Conservation (phyloP, 2,113 vertebrate genomes). For the Cettia cetti region DNA sequence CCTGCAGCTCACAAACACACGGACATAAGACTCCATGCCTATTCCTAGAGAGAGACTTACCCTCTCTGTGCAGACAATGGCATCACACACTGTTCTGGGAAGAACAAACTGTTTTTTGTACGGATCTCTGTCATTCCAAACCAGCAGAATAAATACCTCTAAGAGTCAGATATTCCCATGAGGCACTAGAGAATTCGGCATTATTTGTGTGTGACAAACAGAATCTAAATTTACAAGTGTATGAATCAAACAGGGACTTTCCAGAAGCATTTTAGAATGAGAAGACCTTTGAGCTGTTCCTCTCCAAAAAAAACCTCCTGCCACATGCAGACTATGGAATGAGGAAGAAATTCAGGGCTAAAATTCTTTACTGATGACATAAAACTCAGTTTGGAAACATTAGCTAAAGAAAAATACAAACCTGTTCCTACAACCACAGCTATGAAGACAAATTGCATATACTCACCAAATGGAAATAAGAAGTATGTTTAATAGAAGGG, state of each 20-base stretch:
- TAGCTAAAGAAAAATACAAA: slow-evolving; percentile 20
- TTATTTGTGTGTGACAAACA: background rate
- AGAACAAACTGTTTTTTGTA: background rate
- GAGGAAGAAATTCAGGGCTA: slow-evolving; percentile 10
- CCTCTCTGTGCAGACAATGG: background rate
- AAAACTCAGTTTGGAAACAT: background rate
- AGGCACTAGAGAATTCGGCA: background rate
- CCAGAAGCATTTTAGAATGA: slow-evolving; percentile 1
- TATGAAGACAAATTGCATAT: slow-evolving; percentile 2
- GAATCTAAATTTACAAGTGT: background rate
- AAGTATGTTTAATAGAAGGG: slow-evolving; percentile 29
- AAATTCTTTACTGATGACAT: slow-evolving; percentile 10
- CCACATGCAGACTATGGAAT: background rate
- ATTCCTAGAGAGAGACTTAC: background rate
- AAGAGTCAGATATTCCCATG: background rate
- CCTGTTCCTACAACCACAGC: background rate
- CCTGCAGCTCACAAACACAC: background rate
- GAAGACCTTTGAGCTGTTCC: background rate
- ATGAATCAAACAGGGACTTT: slow-evolving; percentile 12
- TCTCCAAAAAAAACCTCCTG: background rate
- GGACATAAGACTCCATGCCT: background rate
- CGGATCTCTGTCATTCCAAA: background rate
- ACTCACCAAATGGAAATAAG: background rate
- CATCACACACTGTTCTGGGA: background rate
- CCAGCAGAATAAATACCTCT: background rate